Evolutionary conservation across 1,140 invertebrate genomes (phyloP), one percentile per base, ranked within the genome.

Genomic region (Megalopta genalis): DNA sequence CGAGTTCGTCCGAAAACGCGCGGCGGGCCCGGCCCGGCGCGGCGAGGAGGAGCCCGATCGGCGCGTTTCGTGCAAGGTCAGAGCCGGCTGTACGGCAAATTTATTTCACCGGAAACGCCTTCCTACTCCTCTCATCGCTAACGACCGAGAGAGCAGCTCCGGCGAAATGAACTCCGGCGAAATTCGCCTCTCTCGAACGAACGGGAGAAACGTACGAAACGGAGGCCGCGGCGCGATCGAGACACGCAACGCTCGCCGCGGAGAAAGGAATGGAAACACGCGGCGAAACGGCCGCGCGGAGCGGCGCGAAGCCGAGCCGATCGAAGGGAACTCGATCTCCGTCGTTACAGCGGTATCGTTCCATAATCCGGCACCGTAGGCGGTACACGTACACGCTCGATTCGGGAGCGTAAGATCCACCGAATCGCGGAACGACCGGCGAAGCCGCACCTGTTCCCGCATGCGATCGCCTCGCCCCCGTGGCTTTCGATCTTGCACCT

Each of bases 291-390:
- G 75, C 75, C 75, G 63, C 75, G 63, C 68, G 68, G 80, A 83
- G 42, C 14, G 60, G 27, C 9, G 59, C 52, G 54, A 39, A 60
- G 54, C 49, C 3, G 75, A 79, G 63, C 68, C 72, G 84, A 83
- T 86, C 84, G 80, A 37, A n/a, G 59, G 57, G 75, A 80, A 70
- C 80, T 83, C 84, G 84, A 86, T 85, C 84, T 82, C 77, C 74
- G 68, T 73, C 83, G 83, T 86, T 82, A 46, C 71, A 85, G 71
- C 72, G 76, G 77, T 86, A 86, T 86, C 83, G 84, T 85, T 86
- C 71, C 84, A 82, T 78, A 75, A 86, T 80, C 74, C 73, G 63
- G 81, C 85, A 86, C 84, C 85, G 84, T 86, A 86, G 85, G 85
- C 84, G 85, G 81, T 86, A 86, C 79, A 82, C 57, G 80, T 74